Percentiles rank a stretch among this genome's conserved stretches.
Conservation (phyloP, 2,113 vertebrate genomes). For the Actinemys pallida region DNA sequence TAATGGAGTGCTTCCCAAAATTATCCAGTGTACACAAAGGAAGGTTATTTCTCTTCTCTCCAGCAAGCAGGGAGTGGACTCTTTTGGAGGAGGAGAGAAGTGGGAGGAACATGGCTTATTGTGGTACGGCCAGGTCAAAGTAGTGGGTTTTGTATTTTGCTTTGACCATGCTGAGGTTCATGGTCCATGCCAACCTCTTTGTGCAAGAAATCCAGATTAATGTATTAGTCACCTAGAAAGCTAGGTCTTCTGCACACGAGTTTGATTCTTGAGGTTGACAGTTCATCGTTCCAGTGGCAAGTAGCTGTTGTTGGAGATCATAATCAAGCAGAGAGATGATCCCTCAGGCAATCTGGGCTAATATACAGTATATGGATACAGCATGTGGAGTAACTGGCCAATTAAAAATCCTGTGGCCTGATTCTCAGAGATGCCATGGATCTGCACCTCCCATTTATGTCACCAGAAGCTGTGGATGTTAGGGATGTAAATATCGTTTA, state of each 20-base stretch:
- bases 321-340: not conserved
- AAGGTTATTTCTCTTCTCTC: not conserved
- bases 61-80: not conserved
- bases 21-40: not conserved
- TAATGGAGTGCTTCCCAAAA: not conserved
- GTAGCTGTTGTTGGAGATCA: not conserved
- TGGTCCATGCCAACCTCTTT: not conserved
- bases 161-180: not conserved
- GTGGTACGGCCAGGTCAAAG: not conserved
- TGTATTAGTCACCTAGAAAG: not conserved
- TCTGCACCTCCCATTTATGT: not conserved
- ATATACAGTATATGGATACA: not conserved
- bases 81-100: not conserved
- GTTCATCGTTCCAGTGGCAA: not conserved
- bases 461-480: not conserved
- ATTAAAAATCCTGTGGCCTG: not conserved
- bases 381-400: not conserved
- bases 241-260: not conserved
- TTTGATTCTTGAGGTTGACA: not conserved
- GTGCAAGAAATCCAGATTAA: not conserved
- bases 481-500: too few relatives aligned
- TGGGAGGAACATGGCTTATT: not conserved
- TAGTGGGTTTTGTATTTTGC: accelerated
- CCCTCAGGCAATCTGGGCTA: not conserved
- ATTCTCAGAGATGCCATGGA: not conserved